Percentiles rank a stretch among this genome's conserved stretches.
These are phyloP conservation scores for Harpagifer antarcticus DNA, from an alignment of 2,797 vertebrate species.

Conservation along the genomic window DNA sequence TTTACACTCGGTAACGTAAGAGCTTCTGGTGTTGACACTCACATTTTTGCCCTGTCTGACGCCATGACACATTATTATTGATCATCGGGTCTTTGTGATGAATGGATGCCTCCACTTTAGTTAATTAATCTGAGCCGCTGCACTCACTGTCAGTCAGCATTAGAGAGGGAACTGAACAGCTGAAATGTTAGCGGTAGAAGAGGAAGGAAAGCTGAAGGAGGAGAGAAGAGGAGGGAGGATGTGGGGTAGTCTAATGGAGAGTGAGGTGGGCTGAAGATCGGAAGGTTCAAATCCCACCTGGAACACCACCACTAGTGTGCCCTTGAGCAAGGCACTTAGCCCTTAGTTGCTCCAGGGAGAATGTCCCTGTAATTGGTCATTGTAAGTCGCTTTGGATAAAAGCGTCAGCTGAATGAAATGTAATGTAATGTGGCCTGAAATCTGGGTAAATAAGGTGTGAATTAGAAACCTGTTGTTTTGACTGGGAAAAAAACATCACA, in stretches of 20 bases:
- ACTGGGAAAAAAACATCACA: background rate
- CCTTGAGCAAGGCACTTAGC: too few relatives aligned
- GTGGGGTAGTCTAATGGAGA: too few relatives aligned
- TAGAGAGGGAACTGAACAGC: background rate
- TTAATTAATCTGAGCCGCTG: constrained; percentile 60
- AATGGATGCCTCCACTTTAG: constrained; percentile 73
- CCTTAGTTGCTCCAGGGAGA: too few relatives aligned
- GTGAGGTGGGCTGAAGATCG: too few relatives aligned
- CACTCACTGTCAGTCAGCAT: constrained; percentile 27
- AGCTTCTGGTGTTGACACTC: constrained; percentile 13
- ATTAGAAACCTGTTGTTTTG: background rate
- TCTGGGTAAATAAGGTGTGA: background rate
- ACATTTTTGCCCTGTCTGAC: constrained; percentile 29
- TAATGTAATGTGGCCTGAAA: background rate
- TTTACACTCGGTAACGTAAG: background rate
- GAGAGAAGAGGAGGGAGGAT: background rate
- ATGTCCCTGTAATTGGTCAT: too few relatives aligned
- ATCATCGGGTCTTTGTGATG: constrained; percentile 51
- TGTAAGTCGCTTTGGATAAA: too few relatives aligned
- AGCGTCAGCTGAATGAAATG: too few relatives aligned
- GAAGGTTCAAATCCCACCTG: too few relatives aligned
- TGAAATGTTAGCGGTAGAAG: constrained; percentile 13
- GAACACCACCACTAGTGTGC: too few relatives aligned
- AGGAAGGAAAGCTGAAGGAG: background rate
- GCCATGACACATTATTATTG: constrained; percentile 39